Base-by-base conservation (phyloP, 2,113 vertebrate genomes). In the Vimba vimba region DNA sequence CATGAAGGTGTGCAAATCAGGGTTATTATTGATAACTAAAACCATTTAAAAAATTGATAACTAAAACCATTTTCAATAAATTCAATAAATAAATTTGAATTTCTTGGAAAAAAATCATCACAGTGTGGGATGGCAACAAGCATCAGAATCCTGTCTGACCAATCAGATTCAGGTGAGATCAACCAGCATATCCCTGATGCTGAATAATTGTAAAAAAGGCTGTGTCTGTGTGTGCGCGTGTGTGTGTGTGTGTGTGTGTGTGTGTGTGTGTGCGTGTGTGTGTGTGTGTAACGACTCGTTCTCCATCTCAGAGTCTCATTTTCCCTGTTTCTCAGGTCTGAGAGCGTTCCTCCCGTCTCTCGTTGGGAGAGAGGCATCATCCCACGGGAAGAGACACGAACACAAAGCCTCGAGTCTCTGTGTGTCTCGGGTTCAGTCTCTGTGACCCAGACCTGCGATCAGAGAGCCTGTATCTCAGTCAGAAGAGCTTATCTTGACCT, bases 81-180 rank as follows among this genome's bases (percentile, higher is more conserved):
- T n/a, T n/a, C n/a, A n/a, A n/a, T n/a, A n/a, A n/a, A n/a, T n/a
- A n/a, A n/a, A 43, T 8, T 43, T 43, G 1, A 8, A 8, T 43
- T 43, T 0, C 6, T 39, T 39, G 39, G 39, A 6, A 43, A 43
- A 30, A 30, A 84, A 88, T 83, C 73, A 87, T 90, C 90, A 93
- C 90, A 86, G 87, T 86, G 80, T 86, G 80, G 85, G 89, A 90
- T 84, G 89, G 94, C 92, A 94, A 95, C 93, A 95, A 91, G 80
- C 89, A 87, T 92, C 88, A 89, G 93, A 93, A 91, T 91, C 94
- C 92, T 90, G 89, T 75, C 1, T 76, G 90, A 86, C 93, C 92
- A 93, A 93, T 94, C 92, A 92, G 90, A 86, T 90, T 90, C 76
- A 82, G 21, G 57, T 45, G 62, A 79, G 79, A 71, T 87, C 86